These are phyloP conservation scores for Bradypodion ventrale DNA, from an alignment of 2,797 vertebrate genomes.

Conservation along the genomic window DNA sequence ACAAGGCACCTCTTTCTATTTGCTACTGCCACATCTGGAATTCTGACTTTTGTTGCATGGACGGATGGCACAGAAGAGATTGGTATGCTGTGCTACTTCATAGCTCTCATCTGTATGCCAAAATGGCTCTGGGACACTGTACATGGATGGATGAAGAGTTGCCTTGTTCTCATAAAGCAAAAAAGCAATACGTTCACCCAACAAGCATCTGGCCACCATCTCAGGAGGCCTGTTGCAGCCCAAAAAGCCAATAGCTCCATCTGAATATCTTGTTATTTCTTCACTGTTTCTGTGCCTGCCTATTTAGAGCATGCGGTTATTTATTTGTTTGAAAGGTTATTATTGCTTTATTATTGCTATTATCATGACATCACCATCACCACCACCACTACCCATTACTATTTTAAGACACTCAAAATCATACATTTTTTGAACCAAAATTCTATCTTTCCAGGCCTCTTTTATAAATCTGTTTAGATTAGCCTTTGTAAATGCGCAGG, in stretches of 20 bases:
- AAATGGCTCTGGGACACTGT: not conserved
- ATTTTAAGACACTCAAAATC: too few relatives aligned
- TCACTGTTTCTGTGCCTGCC: constrained; percentile 8
- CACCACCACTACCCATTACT: too few relatives aligned
- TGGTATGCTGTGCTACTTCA: not conserved
- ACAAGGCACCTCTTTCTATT: too few relatives aligned
- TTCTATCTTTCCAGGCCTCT: not conserved
- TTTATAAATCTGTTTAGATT: not conserved
- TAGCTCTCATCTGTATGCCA: not conserved
- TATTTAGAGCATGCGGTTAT: not conserved
- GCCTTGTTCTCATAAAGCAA: not conserved
- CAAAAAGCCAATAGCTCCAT: not conserved
- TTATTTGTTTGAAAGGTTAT: too few relatives aligned
- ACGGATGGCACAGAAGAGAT: not conserved
- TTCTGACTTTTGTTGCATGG: not conserved
- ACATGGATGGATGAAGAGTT: not conserved
- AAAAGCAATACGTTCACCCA: not conserved
- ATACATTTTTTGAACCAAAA: not conserved
- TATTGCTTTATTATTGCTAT: too few relatives aligned
- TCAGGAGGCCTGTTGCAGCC: not conserved
- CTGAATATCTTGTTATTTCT: not conserved
- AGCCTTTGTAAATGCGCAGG: not conserved
- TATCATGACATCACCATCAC: too few relatives aligned
- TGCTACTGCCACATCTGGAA: not conserved
- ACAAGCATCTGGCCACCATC: not conserved